Percentiles rank a stretch among this genome's conserved stretches.
Conservation (phyloP, 92 coral and sea anemone species). For the Siderastrea siderea region DNA sequence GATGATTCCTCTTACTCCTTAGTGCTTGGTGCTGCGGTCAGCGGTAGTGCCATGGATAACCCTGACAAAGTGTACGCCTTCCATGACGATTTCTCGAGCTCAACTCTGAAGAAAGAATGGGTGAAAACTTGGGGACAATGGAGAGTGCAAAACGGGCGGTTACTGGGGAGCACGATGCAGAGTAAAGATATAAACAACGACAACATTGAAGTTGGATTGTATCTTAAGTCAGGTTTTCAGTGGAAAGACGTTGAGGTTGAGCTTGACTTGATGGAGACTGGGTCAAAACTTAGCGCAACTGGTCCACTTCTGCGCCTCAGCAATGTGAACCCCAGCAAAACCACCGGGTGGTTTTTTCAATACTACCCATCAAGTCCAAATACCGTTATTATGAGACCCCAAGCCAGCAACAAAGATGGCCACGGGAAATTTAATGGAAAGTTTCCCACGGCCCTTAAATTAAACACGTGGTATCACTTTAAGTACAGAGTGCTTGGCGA, state of each 20-base stretch:
- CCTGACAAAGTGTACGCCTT: slow-evolving; percentile 75
- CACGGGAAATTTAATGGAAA: no score
- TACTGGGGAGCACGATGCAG: slow-evolving; percentile 44
- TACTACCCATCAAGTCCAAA: no score
- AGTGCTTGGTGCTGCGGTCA: slow-evolving; percentile 67
- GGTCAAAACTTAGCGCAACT: no score
- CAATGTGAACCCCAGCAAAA: no score
- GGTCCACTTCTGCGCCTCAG: no score
- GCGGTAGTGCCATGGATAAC: slow-evolving; percentile 58
- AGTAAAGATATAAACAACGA: slow-evolving; percentile 53
- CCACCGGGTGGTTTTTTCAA: no score
- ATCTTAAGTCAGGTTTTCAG: slow-evolving; percentile 55
- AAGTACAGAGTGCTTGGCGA: no score
- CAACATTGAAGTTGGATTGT: slow-evolving; percentile 62
- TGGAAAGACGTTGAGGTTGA: slow-evolving; percentile 88
- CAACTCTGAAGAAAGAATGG: slow-evolving; percentile 56
- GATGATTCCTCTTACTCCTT: slow-evolving; percentile 48
- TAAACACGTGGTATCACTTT: no score
- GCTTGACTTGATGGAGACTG: slow-evolving; percentile 53
- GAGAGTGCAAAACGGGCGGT: slow-evolving; percentile 43
- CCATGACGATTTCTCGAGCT: slow-evolving; percentile 69
- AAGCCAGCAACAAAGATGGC: no score
- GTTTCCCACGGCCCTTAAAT: no score
- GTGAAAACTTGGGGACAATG: slow-evolving; percentile 50
- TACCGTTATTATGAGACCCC: no score